phyloP scores from a whole-genome alignment of 2,113 vertebrate species.

The Nymphicus hollandicus region DNA sequence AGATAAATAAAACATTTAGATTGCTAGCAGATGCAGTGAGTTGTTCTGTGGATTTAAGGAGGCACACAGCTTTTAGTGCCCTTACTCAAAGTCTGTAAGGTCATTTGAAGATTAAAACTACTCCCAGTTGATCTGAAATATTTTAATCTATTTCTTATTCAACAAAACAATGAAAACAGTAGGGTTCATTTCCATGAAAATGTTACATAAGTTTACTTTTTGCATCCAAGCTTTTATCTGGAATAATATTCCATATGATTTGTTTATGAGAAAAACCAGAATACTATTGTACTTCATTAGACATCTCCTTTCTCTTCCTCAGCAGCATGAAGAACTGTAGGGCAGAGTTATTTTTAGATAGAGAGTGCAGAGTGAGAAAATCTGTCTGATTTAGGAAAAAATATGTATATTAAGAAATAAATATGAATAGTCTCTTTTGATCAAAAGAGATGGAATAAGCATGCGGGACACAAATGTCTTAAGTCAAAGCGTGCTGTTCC shows the following conservation, averaged over 20 bases:
- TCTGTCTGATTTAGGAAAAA: slow-evolving; percentile 7
- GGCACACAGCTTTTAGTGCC: neutral
- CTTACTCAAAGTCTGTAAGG: neutral
- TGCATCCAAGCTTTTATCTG: neutral
- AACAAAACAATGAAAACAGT: neutral
- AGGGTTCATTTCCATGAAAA: neutral
- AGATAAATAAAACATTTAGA: slow-evolving; percentile 47
- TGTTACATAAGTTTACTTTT: neutral
- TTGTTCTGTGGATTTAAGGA: slow-evolving; percentile 19
- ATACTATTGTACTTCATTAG: neutral
- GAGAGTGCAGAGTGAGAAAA: neutral
- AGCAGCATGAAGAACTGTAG: neutral
- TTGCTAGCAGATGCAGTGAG: slow-evolving; percentile 8
- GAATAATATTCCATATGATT: neutral
- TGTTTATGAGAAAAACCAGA: neutral
- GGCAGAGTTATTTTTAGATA: slow-evolving; percentile 17
- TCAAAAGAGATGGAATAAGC: slow-evolving; percentile 1
- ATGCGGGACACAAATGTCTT: neutral
- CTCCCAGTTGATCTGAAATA: neutral
- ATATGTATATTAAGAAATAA: slow-evolving; percentile 2
- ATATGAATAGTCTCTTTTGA: slow-evolving; percentile 24
- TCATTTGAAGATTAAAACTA: neutral
- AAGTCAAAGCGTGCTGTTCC: slow-evolving; percentile 42
- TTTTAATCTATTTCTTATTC: neutral
- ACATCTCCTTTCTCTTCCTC: neutral